phyloP scores from a whole-genome alignment of 1,140 invertebrate species.

The Tetranychus cinnabarinus region DNA sequence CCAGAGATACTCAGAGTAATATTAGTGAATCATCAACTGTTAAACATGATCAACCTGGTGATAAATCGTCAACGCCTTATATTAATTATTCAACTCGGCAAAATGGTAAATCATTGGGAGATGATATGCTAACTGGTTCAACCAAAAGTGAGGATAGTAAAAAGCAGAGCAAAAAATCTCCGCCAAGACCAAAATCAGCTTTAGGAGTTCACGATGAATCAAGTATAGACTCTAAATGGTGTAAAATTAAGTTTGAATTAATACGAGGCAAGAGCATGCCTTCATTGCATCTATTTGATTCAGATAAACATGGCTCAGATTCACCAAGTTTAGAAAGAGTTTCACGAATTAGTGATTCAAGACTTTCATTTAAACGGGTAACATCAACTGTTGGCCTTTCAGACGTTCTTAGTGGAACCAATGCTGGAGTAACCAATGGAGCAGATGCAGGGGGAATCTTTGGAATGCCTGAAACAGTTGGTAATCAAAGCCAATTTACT shows the following conservation, averaged over 20 bases:
- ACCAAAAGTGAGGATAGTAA: too few species aligned
- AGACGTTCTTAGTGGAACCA: background rate
- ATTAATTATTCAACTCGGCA: too few species aligned
- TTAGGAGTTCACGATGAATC: slow-evolving; percentile 24
- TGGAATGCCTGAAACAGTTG: slow-evolving; percentile 6
- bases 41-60: background rate
- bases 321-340: background rate
- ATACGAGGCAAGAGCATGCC: slow-evolving; percentile 88
- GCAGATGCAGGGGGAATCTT: background rate
- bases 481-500: slow-evolving; percentile 9
- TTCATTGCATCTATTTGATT: slow-evolving; percentile 30
- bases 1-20: background rate
- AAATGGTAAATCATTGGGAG: too few species aligned
- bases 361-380: background rate
- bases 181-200: slow-evolving; percentile 37
- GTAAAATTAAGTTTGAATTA: slow-evolving; percentile 19
- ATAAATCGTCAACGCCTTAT: too few species aligned
- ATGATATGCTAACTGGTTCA: too few species aligned
- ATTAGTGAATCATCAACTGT: background rate
- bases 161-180: background rate
- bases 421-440: background rate
- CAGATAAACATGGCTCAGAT: background rate
- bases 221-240: slow-evolving; percentile 1
- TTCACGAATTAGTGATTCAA: background rate
- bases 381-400: background rate